Percentiles rank a stretch among this genome's conserved stretches.
Evolutionary conservation across 2,797 vertebrate genomes (phyloP).

Genomic region (Enteromius anoplus): DNA sequence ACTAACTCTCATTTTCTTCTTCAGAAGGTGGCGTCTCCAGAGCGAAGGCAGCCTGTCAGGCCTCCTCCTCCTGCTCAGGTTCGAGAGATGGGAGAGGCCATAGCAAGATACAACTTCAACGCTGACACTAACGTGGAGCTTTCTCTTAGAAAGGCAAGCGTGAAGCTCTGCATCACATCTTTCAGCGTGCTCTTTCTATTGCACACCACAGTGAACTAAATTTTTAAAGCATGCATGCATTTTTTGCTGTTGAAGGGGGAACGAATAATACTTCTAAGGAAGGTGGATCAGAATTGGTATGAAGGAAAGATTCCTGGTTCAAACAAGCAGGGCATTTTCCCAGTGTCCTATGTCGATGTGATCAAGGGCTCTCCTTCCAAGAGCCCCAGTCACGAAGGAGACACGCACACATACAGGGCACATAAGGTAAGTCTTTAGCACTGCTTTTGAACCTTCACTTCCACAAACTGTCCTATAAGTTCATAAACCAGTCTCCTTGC

Average conservation of each 20-base stretch:
- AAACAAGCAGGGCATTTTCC: slow-evolving; percentile 97
- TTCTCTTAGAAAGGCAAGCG: slow-evolving; percentile 90
- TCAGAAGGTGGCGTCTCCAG: slow-evolving; percentile 87
- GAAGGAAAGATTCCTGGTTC: slow-evolving; percentile 94
- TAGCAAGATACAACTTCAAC: slow-evolving; percentile 95
- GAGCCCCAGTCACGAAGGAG: slow-evolving; percentile 81
- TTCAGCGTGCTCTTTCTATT: background rate
- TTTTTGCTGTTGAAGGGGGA: slow-evolving; percentile 84
- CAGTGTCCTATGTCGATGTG: slow-evolving; percentile 93
- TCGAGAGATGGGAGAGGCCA: slow-evolving; percentile 92
- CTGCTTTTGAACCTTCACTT: background rate
- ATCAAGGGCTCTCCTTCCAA: slow-evolving; percentile 86
- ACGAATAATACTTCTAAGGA: slow-evolving; percentile 88
- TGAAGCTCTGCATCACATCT: background rate
- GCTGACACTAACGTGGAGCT: slow-evolving; percentile 98
- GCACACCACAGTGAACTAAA: background rate
- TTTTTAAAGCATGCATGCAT: slow-evolving; percentile 35
- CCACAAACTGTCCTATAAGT: background rate
- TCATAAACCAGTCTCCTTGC: slow-evolving; percentile 54
- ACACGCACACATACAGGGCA: slow-evolving; percentile 84
- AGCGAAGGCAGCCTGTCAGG: slow-evolving; percentile 91
- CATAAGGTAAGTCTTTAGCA: slow-evolving; percentile 61
- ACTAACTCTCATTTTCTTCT: background rate
- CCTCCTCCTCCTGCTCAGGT: slow-evolving; percentile 93
- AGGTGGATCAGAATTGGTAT: slow-evolving; percentile 98